phyloP scores from a whole-genome alignment of 2,113 vertebrate species.

The Triplophysa rosa region DNA sequence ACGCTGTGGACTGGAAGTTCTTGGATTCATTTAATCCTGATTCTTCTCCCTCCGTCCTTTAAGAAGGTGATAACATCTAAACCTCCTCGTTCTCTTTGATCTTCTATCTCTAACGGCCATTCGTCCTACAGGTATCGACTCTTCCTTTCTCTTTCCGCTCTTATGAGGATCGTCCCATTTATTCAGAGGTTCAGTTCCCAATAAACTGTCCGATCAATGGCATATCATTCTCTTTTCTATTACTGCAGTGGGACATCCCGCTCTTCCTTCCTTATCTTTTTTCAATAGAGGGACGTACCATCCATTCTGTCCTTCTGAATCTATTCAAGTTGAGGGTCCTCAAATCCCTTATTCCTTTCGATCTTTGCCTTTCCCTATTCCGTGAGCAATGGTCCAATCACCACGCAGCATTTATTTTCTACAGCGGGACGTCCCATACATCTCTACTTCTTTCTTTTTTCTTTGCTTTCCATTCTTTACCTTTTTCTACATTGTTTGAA shows the following conservation, averaged over 20 bases:
- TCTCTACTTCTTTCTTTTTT: not conserved
- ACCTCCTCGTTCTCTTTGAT: not conserved
- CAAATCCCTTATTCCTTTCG: constrained; percentile 2
- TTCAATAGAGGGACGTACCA: not conserved
- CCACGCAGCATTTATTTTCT: not conserved
- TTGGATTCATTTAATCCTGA: not conserved
- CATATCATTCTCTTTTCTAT: constrained; percentile 24
- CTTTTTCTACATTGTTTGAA: not conserved
- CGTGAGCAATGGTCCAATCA: not conserved
- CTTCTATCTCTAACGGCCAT: not conserved
- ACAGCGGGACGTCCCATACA: constrained; percentile 7
- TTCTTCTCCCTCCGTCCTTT: not conserved
- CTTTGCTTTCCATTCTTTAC: not conserved
- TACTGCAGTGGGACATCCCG: not conserved
- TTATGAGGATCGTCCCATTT: not conserved
- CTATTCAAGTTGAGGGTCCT: constrained; percentile 2
- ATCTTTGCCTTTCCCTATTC: not conserved
- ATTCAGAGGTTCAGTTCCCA: not conserved
- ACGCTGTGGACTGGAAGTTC: not conserved
- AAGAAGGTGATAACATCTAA: constrained; percentile 7
- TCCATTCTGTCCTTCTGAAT: constrained; percentile 5
- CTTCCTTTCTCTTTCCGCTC: not conserved
- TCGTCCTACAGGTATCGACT: not conserved
- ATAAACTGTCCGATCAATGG: constrained; percentile 5
- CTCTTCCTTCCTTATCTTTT: not conserved